Evolutionary conservation across 2,113 vertebrate species (phyloP).

Genomic region (Sceloporus tristichus): DNA sequence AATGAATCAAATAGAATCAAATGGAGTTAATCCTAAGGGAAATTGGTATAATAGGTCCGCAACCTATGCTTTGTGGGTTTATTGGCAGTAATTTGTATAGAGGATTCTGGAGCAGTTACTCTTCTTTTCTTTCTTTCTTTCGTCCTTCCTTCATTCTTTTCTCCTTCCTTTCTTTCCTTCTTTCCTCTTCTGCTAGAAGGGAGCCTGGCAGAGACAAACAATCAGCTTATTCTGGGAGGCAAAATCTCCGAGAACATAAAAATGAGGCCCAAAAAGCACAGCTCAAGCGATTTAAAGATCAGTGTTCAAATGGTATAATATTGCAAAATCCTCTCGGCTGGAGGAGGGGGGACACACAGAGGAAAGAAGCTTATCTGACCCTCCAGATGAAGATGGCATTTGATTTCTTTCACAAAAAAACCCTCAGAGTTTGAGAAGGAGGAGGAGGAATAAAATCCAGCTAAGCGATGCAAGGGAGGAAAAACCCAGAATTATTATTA

Average conservation of each 20-base stretch:
- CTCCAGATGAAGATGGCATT: constrained; percentile 46
- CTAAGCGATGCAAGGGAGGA: background rate
- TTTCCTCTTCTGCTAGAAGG: constrained; percentile 35
- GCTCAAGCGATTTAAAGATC: constrained; percentile 81
- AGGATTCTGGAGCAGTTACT: too few species aligned
- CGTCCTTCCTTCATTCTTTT: background rate
- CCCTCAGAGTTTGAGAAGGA: background rate
- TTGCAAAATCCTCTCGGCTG: constrained; percentile 68
- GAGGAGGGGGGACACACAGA: background rate
- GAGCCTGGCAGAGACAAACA: constrained; percentile 50
- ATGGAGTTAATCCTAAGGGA: too few species aligned
- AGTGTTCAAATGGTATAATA: constrained; percentile 77
- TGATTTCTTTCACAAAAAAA: constrained; percentile 53
- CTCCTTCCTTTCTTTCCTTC: too few species aligned
- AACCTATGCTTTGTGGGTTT: too few species aligned
- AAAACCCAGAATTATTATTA: background rate
- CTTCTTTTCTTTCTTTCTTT: background rate
- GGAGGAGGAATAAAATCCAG: background rate
- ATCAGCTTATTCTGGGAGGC: constrained; percentile 64
- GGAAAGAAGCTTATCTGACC: constrained; percentile 63
- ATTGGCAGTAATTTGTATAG: too few species aligned
- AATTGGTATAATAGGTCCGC: too few species aligned
- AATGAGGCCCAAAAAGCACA: constrained; percentile 71
- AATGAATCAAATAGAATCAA: too few species aligned
- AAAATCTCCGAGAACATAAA: constrained; percentile 57